Base-by-base conservation (phyloP, 2,888 invertebrate genomes). In the Papilio demoleus region DNA sequence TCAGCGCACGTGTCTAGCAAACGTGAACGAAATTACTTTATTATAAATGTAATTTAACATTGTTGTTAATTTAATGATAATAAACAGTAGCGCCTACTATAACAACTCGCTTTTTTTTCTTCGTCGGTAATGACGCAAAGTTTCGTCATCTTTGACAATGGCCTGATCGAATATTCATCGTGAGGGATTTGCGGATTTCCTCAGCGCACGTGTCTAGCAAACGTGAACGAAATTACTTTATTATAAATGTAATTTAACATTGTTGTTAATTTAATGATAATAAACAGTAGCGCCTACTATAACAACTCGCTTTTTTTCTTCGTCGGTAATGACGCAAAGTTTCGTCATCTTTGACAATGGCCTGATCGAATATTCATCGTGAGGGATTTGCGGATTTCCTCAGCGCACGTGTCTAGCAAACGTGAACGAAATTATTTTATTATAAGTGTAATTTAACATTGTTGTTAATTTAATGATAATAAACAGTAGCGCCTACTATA, bases 341-440 rank as follows among this genome's bases (percentile, higher is more conserved):
- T 50, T 50, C 38, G 53, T 40, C 61, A 40, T 61, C 22, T 61
- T 72, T 53, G 79, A 86, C 86, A 85, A 86, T 84, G 77, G 73
- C 64, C 71, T 77, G 76, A 85, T 88, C 81, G 82, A 77, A 83
- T 86, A 88, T 88, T 86, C 88, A 86, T 81, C 72, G 76, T 64
- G 63, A 53, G 59, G 72, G 79, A 79, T 76, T 78, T 80, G 80
- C 86, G 88, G 88, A 88, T 86, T 82, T 88, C 88, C 88, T 87
- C 79, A 74, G 81, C 67, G 72, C 70, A 77, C 76, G 79, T 78
- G 79, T 75, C 70, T 70, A 68, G 75, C 70, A 74, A 73, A 61
- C 70, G 38, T 64, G 50, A 70, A 63, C 56, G 58, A 14, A 24
- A 4, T 40, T 53, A 62, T 71, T 68, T 45, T 72, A 63, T 61